Evolutionary conservation across 2,797 vertebrate genomes (phyloP).

Genomic region (Chloroceryle amazona): DNA sequence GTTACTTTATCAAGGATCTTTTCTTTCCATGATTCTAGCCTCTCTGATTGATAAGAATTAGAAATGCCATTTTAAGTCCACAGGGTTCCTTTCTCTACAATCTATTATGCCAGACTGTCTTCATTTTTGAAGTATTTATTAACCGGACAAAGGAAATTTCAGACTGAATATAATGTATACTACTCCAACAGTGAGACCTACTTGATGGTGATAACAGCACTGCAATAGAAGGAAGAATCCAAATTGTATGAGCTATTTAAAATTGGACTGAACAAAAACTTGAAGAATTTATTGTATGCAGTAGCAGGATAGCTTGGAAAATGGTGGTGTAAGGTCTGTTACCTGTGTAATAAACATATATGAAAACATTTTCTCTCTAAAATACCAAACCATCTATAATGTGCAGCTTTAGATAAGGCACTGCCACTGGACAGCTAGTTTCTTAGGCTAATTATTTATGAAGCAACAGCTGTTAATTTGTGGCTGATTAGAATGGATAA

Average conservation of each 20-base stretch:
- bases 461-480: background rate
- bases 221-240: background rate
- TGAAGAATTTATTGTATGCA: background rate
- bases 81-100: background rate
- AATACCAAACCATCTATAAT: background rate
- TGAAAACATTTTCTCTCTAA: background rate
- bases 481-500: background rate
- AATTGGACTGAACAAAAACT: background rate
- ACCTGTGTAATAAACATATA: background rate
- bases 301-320: background rate
- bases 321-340: background rate
- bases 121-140: background rate
- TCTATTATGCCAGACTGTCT: background rate
- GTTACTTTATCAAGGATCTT: background rate
- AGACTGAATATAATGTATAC: background rate
- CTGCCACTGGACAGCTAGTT: background rate
- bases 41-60: background rate
- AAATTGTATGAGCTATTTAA: background rate
- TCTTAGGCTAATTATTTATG: background rate
- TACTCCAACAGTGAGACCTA: background rate
- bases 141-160: background rate
- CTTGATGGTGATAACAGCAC: background rate
- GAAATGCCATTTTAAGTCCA: background rate
- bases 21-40: background rate
- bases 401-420: background rate